Conservation (phyloP, 2,888 invertebrate genomes). For the Cataglyphis cursor region DNA sequence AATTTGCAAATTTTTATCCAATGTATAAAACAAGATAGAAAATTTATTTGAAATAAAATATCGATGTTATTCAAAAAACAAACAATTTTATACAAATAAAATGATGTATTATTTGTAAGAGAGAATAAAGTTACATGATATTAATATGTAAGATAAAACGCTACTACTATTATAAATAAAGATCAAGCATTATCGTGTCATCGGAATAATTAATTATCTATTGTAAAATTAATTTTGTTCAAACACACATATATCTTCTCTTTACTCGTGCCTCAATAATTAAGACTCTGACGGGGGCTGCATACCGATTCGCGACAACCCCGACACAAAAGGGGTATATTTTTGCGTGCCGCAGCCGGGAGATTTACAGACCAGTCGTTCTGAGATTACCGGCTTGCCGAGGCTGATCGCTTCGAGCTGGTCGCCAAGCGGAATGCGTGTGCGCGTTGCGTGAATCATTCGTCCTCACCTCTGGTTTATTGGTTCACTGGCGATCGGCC, state of each 20-base stretch:
- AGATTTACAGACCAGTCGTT: slow-evolving; percentile 48
- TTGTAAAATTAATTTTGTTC: slow-evolving; percentile 17
- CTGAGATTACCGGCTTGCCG: slow-evolving; percentile 39
- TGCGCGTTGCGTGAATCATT: slow-evolving; percentile 35
- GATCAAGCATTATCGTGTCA: neutral
- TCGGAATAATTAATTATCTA: neutral
- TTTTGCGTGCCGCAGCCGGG: slow-evolving; percentile 33
- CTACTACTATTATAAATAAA: neutral
- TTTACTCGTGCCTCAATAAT: slow-evolving; percentile 1
- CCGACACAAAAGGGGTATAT: slow-evolving; percentile 34
- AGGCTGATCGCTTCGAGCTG: slow-evolving; percentile 23
- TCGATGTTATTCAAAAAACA: neutral
- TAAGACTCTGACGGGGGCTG: neutral
- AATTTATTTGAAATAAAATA: slow-evolving; percentile 9
- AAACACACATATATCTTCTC: neutral
- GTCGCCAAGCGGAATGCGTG: slow-evolving; percentile 5
- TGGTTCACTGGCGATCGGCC: slow-evolving; percentile 30
- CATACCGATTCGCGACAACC: slow-evolving; percentile 24
- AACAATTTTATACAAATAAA: neutral
- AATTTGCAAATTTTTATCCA: neutral
- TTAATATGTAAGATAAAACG: neutral
- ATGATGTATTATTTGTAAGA: neutral
- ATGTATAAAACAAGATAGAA: neutral
- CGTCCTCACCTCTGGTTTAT: slow-evolving; percentile 26
- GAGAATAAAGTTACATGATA: neutral